A percentile compares a stretch with the other conserved stretches of the same genome.
phyloP scores from a whole-genome alignment of 2,113 vertebrate genomes.

The Dermatemys mawii region DNA sequence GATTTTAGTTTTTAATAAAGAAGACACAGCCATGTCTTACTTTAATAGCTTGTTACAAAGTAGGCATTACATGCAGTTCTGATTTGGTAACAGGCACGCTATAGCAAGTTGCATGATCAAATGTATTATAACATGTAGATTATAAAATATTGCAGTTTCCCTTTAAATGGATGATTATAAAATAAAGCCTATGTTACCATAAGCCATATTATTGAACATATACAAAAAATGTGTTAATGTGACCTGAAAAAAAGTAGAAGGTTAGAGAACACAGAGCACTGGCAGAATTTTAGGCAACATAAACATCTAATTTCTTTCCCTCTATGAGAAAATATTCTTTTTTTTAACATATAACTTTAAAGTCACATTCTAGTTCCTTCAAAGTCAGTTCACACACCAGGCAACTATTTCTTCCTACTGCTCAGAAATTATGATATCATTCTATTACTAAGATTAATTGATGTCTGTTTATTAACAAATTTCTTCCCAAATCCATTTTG shows the following conservation, averaged over 20 bases:
- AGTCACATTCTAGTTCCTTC: background rate
- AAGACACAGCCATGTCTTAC: background rate
- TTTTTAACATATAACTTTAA: background rate
- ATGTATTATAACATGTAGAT: background rate
- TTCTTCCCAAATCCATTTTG: slow-evolving; percentile 28
- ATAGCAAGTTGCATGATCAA: background rate
- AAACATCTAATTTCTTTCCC: background rate
- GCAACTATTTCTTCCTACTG: background rate
- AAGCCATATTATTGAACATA: background rate
- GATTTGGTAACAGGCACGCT: background rate
- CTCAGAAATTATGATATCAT: slow-evolving; percentile 1
- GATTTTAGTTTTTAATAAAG: background rate
- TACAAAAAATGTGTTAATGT: accelerated
- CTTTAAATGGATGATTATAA: background rate
- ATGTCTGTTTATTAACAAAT: slow-evolving; percentile 29
- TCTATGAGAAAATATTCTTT: background rate
- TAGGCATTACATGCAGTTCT: background rate
- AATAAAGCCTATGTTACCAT: background rate
- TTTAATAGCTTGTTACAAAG: background rate
- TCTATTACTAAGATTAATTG: background rate
- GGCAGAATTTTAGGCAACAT: background rate
- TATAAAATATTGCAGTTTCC: background rate
- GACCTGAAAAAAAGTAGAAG: background rate
- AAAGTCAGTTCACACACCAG: background rate
- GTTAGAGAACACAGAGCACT: background rate